Evolutionary conservation across 2,797 vertebrate species (phyloP), one percentile per base, ranked within the genome.

Genomic region (Neostethus bicornis): DNA sequence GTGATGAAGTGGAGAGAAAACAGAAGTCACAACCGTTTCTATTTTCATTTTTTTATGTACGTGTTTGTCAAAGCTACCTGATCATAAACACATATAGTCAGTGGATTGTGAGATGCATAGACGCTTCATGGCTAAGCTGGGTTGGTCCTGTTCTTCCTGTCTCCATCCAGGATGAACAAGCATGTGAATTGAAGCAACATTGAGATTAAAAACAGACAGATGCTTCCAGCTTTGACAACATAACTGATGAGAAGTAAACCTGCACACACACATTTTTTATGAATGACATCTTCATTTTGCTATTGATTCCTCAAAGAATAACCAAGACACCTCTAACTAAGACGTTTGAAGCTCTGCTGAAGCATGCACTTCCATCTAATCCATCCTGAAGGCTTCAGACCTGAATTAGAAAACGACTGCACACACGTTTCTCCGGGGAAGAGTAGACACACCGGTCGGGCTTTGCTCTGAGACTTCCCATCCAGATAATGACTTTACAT

Each of bases 221-320:
- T 5, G 24, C 58, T 58, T 60, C 66, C 6, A 52, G 54, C 56
- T 62, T 62, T 81, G 89, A 87, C 90, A 91, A 44, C 55, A 60
- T 86, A 86, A 90, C 66, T 64, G 88, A 90, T 86, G 81, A 80
- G 69, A 61, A 37, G 65, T 57, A 29, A 43, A 77, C 47, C 54
- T 38, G 67, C 34, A 61, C 54, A 77, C 67, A 62, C 70, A 57
- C 66, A 63, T 90, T 91, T 89, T 87, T 89, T 89, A 89, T 73
- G 67, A 85, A 71, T 86, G 87, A 91, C 86, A 84, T 88, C 88
- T 91, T 90, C 79, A 89, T 91, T 88, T 86, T 60, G 28, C 83
- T 61, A 45, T 76, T 57, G 77, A 71, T 81, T 79, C 77, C 71
- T 85, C 58, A 70, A 83, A 83, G 79, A 75, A 81, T 69, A 71